Evolutionary conservation across 2,888 invertebrate species (phyloP), one percentile per base, ranked within the genome.

Genomic region (Apotomis capreana): DNA sequence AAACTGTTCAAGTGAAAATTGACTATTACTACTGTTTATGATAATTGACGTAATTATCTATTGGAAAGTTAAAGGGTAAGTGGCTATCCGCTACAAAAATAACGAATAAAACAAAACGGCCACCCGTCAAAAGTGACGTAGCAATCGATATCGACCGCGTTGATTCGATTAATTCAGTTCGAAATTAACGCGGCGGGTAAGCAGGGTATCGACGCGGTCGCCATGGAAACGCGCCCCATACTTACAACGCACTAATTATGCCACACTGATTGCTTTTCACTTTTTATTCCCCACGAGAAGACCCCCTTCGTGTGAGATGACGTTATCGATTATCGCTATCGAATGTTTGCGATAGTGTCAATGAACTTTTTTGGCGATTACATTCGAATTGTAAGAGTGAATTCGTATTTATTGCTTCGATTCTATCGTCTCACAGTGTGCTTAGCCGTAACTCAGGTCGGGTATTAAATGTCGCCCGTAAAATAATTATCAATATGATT

Each of bases 231-330:
- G 84, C 91, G 90, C 93, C 93, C 93, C 88, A 93, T 91, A 92
- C 91, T 90, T 87, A 90, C 91, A 88, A 91, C 91, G 88, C 92
- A 92, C 93, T 93, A 93, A 93, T 93, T 93, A 93, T 92, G 89
- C 91, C 91, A 90, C 93, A 92, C 90, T 93, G 93, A 93, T 93
- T 93, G 93, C 93, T 92, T 92, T 93, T 90, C 88, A 90, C 90
- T 90, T 92, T 92, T 87, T 85, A 90, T 91, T 88, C 91, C 91
- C 92, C 87, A 89, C 86, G 89, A 92, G 92, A 90, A 89, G 88
- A 87, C 87, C 92, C 92, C 92, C 88, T 88, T 89, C 86, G 83
- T 82, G 58, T 46, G 68, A 72, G 72, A 72, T 72, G 71, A 68
- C 71, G 67, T 78, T 87, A 89, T 87, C 85, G 87, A 82, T 86